Percentiles rank a stretch among this genome's conserved stretches.
Conservation (phyloP, 1,140 invertebrate genomes). For the Drosophila repleta region DNA sequence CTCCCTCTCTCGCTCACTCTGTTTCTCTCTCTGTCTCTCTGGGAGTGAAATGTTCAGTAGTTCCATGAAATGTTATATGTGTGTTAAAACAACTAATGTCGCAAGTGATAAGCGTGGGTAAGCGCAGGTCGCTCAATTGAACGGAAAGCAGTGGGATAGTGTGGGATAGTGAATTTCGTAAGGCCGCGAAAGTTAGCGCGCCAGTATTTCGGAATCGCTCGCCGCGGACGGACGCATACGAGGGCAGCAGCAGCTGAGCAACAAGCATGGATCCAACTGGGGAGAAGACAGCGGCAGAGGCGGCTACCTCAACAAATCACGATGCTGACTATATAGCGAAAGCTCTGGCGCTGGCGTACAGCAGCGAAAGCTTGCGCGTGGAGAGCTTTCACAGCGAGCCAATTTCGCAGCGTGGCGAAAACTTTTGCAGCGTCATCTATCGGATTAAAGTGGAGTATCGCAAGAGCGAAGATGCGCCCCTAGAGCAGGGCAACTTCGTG, state of each 20-base stretch:
- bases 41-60: neutral
- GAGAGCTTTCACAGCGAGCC: slow-evolving; percentile 38
- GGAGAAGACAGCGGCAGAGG: slow-evolving; percentile 1
- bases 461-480: slow-evolving; percentile 15
- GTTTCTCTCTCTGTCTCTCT: neutral
- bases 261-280: slow-evolving; percentile 21
- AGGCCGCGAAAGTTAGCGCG: slow-evolving; percentile 2
- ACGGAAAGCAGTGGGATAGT: too few relatives aligned
- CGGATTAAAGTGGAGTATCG: slow-evolving; percentile 52
- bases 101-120: slow-evolving; percentile 11
- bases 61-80: slow-evolving; percentile 2
- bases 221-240: slow-evolving; percentile 21
- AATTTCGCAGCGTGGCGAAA: slow-evolving; percentile 55
- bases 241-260: neutral
- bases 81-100: slow-evolving; percentile 18
- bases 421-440: slow-evolving; percentile 71
- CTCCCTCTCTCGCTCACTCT: neutral
- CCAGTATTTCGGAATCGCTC: slow-evolving; percentile 41
- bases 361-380: slow-evolving; percentile 41
- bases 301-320: slow-evolving; percentile 11
- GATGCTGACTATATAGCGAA: slow-evolving; percentile 43
- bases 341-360: slow-evolving; percentile 51
- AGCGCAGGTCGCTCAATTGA: slow-evolving; percentile 3
- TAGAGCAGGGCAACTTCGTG: slow-evolving; percentile 44
- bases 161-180: slow-evolving; percentile 14